phyloP scores from a whole-genome alignment of 2,797 vertebrate genomes.

The Enteromius viviparus region DNA sequence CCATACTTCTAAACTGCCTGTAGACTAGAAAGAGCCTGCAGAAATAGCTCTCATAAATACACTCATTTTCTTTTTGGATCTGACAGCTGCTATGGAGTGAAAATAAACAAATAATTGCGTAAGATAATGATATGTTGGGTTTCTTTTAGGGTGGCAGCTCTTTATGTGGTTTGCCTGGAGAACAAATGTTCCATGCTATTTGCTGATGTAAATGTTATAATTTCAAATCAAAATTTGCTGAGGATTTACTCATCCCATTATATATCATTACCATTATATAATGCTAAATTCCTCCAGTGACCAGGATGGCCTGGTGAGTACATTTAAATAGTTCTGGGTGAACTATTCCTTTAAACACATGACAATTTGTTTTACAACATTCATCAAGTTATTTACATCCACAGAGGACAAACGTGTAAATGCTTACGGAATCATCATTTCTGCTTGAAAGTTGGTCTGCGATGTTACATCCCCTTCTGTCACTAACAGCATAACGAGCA shows the following conservation, averaged over 20 bases:
- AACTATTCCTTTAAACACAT: neutral
- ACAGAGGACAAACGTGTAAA: neutral
- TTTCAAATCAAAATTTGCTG: too few relatives aligned
- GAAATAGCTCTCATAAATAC: neutral
- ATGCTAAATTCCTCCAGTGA: neutral
- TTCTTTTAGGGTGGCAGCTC: neutral
- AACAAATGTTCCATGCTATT: neutral
- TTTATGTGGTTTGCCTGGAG: neutral
- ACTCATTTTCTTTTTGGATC: neutral
- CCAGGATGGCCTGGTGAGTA: neutral
- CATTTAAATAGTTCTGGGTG: neutral
- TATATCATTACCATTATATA: neutral
- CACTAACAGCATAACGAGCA: slow-evolving; percentile 51
- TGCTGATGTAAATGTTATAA: neutral
- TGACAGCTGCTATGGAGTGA: neutral
- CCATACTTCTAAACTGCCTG: neutral
- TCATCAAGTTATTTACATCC: neutral
- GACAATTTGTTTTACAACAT: neutral
- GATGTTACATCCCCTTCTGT: slow-evolving; percentile 40
- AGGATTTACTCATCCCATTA: too few relatives aligned
- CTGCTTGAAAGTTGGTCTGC: neutral
- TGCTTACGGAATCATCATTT: neutral
- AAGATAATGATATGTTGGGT: neutral
- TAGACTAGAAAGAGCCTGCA: neutral
- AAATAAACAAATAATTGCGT: neutral